Percentiles rank a stretch among this genome's conserved stretches.
These are phyloP conservation scores for Montipora sp. DNA, from an alignment of 64 coral and sea anemone species.

Conservation along the genomic window DNA sequence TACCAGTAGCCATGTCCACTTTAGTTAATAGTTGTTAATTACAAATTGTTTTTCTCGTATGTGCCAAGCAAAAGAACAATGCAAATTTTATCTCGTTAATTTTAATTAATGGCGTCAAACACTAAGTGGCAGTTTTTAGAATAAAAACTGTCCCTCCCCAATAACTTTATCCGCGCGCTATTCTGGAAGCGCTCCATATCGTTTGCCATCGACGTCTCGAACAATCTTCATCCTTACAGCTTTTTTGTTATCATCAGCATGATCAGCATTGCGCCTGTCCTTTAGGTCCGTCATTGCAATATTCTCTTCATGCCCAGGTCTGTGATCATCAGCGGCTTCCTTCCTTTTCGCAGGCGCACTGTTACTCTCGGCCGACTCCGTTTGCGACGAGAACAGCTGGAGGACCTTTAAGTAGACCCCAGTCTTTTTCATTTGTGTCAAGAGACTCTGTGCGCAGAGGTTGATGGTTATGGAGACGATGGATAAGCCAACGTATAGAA, in stretches of 20 bases:
- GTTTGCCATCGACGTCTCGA: constrained; percentile 38
- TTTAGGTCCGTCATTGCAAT: constrained; percentile 11
- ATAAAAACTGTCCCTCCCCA: too few species aligned
- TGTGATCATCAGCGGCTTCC: not conserved
- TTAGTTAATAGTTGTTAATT: too few species aligned
- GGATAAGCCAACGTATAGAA: constrained; percentile 79
- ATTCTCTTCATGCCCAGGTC: constrained; percentile 28
- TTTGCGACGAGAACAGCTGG: constrained; percentile 57
- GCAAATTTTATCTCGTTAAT: too few species aligned
- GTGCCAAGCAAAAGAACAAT: too few species aligned
- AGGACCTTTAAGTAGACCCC: constrained; percentile 74
- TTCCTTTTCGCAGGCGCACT: constrained; percentile 12
- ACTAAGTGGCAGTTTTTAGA: too few species aligned
- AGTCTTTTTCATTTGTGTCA: constrained; percentile 88
- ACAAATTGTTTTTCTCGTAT: too few species aligned
- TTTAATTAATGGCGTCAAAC: too few species aligned
- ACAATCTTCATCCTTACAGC: constrained; percentile 50
- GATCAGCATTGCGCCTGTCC: not conserved
- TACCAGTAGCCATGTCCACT: too few species aligned
- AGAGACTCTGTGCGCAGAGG: constrained; percentile 70
- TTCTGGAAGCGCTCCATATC: constrained; percentile 67
- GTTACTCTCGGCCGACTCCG: constrained; percentile 29
- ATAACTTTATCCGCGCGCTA: not conserved
- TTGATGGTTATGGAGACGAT: constrained; percentile 92
- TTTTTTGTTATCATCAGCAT: not conserved